Conservation (phyloP, 1,140 invertebrate species). For the Rhynchophorus ferrugineus region DNA sequence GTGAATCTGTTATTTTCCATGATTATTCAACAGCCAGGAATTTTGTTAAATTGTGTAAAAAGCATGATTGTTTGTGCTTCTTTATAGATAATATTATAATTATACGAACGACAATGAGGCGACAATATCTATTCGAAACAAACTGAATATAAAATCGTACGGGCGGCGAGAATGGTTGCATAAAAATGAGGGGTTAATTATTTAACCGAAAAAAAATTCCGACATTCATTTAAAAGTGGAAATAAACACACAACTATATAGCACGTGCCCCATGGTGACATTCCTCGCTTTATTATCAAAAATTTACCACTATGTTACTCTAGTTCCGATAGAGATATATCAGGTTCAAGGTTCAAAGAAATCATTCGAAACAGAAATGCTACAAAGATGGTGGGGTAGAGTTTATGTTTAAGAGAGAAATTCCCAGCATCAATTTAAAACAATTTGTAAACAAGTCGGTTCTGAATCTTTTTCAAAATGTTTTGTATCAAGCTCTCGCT, state of each 20-base stretch:
- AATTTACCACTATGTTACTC: constrained; percentile 21
- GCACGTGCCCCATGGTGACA: constrained; percentile 19
- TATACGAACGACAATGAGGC: too few relatives aligned
- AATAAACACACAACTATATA: constrained; percentile 8
- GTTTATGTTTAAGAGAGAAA: constrained; percentile 36
- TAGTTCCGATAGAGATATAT: constrained; percentile 31
- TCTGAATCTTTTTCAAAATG: constrained; percentile 21
- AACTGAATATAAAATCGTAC: too few relatives aligned
- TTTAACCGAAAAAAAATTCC: too few relatives aligned
- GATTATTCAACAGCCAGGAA: background rate
- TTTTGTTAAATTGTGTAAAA: background rate
- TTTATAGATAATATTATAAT: too few relatives aligned
- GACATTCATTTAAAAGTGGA: background rate
- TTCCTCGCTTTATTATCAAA: constrained; percentile 17
- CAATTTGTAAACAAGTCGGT: constrained; percentile 31
- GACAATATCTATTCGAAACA: too few relatives aligned
- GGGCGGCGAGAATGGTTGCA: too few relatives aligned
- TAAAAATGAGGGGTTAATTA: too few relatives aligned
- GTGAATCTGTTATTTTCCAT: background rate
- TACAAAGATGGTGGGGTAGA: constrained; percentile 34
- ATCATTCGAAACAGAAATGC: constrained; percentile 40
- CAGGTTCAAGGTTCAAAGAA: constrained; percentile 40
- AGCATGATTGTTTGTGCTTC: background rate
- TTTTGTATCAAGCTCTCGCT: constrained; percentile 16
- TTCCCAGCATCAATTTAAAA: constrained; percentile 31